Evolutionary conservation across 2,888 invertebrate genomes (phyloP).

Genomic region (Acanthosepion pharaonis): DNA sequence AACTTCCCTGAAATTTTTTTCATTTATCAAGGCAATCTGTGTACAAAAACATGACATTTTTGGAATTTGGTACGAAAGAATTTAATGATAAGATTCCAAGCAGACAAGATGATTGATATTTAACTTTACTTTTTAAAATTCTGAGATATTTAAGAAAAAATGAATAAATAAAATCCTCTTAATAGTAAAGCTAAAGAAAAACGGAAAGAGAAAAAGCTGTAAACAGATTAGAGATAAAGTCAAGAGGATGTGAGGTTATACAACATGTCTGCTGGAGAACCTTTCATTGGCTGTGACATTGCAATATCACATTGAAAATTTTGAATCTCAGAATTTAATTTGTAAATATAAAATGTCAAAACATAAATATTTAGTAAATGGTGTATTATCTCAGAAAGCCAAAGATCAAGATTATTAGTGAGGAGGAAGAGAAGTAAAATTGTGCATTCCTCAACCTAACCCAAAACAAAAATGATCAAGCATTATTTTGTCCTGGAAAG

Average conservation of each 20-base stretch:
- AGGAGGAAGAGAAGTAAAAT: neutral
- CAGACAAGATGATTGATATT: too few relatives aligned
- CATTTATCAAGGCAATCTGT: too few relatives aligned
- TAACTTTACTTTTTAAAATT: too few relatives aligned
- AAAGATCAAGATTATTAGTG: neutral
- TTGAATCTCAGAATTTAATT: neutral
- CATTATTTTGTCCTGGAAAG: neutral
- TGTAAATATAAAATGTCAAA: slow-evolving; percentile 33
- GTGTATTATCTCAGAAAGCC: neutral
- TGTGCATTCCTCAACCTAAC: neutral
- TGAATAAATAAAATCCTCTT: too few relatives aligned
- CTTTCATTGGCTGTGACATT: neutral
- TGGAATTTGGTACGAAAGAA: too few relatives aligned
- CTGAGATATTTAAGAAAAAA: too few relatives aligned
- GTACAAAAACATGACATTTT: too few relatives aligned
- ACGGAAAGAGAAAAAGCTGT: too few relatives aligned
- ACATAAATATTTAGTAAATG: neutral
- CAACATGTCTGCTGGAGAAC: neutral
- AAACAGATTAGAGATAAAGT: too few relatives aligned
- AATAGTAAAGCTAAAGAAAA: too few relatives aligned
- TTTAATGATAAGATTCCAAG: too few relatives aligned
- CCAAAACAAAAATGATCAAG: neutral
- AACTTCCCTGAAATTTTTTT: too few relatives aligned
- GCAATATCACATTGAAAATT: neutral
- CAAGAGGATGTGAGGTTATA: neutral